Evolutionary conservation across 2,888 invertebrate species (phyloP), one percentile per base, ranked within the genome.

Genomic region (Anticlea derivata): DNA sequence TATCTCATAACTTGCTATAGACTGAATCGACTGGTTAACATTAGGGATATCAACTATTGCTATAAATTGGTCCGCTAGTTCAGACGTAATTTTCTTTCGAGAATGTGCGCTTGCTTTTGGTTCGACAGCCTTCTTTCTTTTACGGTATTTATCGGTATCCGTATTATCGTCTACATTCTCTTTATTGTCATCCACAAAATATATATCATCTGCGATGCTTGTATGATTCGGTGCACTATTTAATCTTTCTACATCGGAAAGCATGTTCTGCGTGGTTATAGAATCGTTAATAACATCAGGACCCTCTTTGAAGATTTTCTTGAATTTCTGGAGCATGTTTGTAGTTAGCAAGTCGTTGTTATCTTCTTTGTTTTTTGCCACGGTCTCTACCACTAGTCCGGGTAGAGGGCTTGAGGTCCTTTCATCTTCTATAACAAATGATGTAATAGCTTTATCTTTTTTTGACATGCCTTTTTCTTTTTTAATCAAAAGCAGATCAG

Each of bases 391-490:
- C 2, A 82, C 55, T 7, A 89, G 66, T 0, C 73, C 80, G 0
- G 88, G 87, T 26, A 88, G 63, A 3, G 87, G 83, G 59, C 87
- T 86, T 33, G 65, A 63, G 8, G 79, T 75, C 59, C 70, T 65
- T 40, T 78, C 76, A 27, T 71, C 71, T 39, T 61, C 62, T 7
- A 44, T 51, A 5, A 41, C 50, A 2, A 37, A 26, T 10, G 7
- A 2, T 23, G 11, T 20, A 4, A 26, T 10, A 5, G 50, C 35
- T 29, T 49, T 31, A 39, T 62, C 53, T 45, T 67, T 68, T 13
- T 54, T 55, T 7, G 31, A 4, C 4, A 41, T 27, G 39, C 44
- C 54, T 35, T 49, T 47, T 52, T 50, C 48, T 39, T 44, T 55
- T 50, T 63, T 50, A 31, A 39, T 57, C 11, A 37, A 26, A 34